A percentile compares a stretch with the other conserved stretches of the same genome.
phyloP scores from a whole-genome alignment of 2,888 invertebrate species.

The Ctena decussata region DNA sequence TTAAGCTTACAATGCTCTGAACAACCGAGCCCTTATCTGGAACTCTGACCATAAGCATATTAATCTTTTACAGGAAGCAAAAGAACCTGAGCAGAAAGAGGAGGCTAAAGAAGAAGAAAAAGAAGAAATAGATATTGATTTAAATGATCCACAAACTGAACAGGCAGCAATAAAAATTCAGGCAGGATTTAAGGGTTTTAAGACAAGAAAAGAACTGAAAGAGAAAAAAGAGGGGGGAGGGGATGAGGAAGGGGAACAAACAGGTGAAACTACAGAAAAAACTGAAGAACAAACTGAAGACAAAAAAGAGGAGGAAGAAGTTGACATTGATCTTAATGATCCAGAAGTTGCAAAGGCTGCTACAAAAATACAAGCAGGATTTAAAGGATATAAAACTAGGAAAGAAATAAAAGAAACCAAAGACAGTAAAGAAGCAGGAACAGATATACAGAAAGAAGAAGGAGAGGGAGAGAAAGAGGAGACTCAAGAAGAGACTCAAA shows the following conservation, averaged over 20 bases:
- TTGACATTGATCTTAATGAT: conserved; percentile 79
- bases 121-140: conserved; percentile 74
- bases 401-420: conserved; percentile 69
- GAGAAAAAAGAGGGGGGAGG: conserved; percentile 54
- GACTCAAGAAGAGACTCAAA: conserved; percentile 29
- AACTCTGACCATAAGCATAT: background rate
- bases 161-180: conserved; percentile 84
- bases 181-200: conserved; percentile 81
- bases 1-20: background rate
- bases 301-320: conserved; percentile 66
- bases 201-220: conserved; percentile 77
- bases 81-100: conserved; percentile 10
- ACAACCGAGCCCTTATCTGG: background rate
- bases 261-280: conserved; percentile 19
- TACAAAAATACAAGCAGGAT: conserved; percentile 81
- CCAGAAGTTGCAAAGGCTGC: conserved; percentile 77
- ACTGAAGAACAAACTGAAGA: conserved; percentile 32
- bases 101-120: conserved; percentile 30
- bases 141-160: conserved; percentile 79
- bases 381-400: conserved; percentile 76
- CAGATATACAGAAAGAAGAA: conserved; percentile 34
- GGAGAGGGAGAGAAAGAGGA: conserved; percentile 36
- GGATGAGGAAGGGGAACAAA: background rate
- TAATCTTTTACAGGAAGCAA: background rate
- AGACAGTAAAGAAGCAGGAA: conserved; percentile 37